Base-by-base conservation (phyloP, 2,113 vertebrate species). In the Gobiocypris rarus region DNA sequence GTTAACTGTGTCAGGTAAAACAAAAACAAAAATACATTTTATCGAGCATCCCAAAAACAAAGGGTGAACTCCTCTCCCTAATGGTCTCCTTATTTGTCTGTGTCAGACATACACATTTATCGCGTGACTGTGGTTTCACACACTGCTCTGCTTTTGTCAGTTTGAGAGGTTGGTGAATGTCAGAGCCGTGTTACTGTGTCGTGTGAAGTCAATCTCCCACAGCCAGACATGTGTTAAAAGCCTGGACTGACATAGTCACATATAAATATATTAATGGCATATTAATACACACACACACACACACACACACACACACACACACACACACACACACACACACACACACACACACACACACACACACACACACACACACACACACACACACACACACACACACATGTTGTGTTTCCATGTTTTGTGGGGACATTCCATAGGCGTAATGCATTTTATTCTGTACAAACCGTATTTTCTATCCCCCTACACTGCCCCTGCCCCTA, bases 51-150 rank as follows among this genome's bases (percentile, higher is more conserved):
- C 9, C 67, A 71, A 43, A 38, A 71, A 43, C 19, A 71, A 71
- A 70, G 17, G 9, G 69, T 11, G 38, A 14, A 14, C 69, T 71
- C 69, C 22, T 24, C 22, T 38, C 31, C 43, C 22, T 3, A 14
- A 52, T 52, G 15, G 17, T 52, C 50, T 6, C 15, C 22, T 38
- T 69, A 31, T 9, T 9, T n/a, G 38, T 70, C 9, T 70, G 19
- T 71, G 22, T 43, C 70, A 83, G 15, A 45, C 70, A 65, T 54
- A 67, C n/a, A 48, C 76, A 34, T 48, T 34, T 15, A 61, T 74
- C 61, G 81, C 70, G n/a, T 81, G 70, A 74, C 76, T 70, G 15
- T 9, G 41, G 87, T 76, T 81, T 75, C 48, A 56, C 73, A 65
- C 63, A 52, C 19, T n/a, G 63, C 50, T 50, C 26, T 69, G 24